Base-by-base conservation (phyloP, 2,888 invertebrate species). In the Agrilus biguttatus region DNA sequence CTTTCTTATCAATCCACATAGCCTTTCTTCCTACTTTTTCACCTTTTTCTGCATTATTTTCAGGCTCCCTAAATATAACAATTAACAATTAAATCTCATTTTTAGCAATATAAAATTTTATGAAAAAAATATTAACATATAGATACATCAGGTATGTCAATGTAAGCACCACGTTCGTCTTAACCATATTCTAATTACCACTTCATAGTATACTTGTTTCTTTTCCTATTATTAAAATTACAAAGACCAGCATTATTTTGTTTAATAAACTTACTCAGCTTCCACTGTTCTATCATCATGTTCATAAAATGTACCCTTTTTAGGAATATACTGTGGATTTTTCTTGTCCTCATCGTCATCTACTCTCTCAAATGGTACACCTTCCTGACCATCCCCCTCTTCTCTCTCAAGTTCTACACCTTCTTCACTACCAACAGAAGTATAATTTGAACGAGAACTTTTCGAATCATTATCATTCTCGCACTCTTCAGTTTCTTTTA, bases 281-380 rank as follows among this genome's bases (percentile, higher is more conserved):
- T 81, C 83, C 14, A 80, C 79, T 5, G 87, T 88, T 48, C 92
- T 72, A 58, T 91, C 90, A 60, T 96, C 96, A 57, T 96, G 96
- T 55, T 96, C 96, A 58, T 96, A 96, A 65, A 96, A 96, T 1
- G 89, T 89, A 1, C 96, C 96, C 51, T 85, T 76, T 62, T 95
- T 91, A 0, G 96, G 96, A 52, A 96, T 93, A 66, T 93, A 96
- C 58, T 96, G 95, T 1, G 96, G 96, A 69, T 96, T 95, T 61
- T 92, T 84, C 36, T 89, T 75, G 61, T 96, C 96, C 61, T 95
- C 93, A 57, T 91, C 92, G 57, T 88, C 85, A 60, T 95, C 95
- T 2, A 93, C 77, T 51, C 85, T 78, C 50, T 82, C 80, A 45
- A 52, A 42, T 8, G 65, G 63, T 2, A 55, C 47, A 49, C 63